Evolutionary conservation across 2,888 invertebrate genomes (phyloP).

Genomic region (Chymomyza fuscimana): DNA sequence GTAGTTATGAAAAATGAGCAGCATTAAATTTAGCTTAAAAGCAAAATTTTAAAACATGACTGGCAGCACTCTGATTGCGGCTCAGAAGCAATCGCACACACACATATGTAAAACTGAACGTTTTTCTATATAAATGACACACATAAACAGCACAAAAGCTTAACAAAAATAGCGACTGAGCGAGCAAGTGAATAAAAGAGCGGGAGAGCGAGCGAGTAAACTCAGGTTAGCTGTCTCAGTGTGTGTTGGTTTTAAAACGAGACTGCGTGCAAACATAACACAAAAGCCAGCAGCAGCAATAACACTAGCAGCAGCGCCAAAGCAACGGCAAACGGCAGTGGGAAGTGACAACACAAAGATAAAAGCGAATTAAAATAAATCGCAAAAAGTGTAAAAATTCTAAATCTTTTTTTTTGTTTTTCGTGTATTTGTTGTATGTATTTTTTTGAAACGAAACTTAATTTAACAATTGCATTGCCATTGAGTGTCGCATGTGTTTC

Average conservation of each 20-base stretch:
- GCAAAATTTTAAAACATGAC: too few species aligned
- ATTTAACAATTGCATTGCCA: slow-evolving; percentile 20
- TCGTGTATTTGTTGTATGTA: slow-evolving; percentile 1
- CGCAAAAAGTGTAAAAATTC: slow-evolving; percentile 29
- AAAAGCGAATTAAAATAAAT: slow-evolving; percentile 32
- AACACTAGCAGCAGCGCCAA: slow-evolving; percentile 48
- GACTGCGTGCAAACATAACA: slow-evolving; percentile 10
- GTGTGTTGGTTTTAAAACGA: not conserved
- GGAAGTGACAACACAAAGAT: slow-evolving; percentile 27
- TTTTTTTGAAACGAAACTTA: not conserved
- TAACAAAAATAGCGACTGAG: not conserved
- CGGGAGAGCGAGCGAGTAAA: not conserved
- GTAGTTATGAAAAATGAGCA: too few species aligned
- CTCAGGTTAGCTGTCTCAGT: not conserved
- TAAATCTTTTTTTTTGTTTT: not conserved
- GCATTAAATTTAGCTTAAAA: too few species aligned
- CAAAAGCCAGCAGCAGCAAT: slow-evolving; percentile 40
- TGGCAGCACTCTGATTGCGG: too few species aligned
- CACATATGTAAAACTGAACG: too few species aligned
- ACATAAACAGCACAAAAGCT: not conserved
- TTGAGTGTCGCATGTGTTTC: slow-evolving; percentile 16
- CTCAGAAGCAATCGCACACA: too few species aligned
- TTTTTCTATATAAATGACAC: too few species aligned
- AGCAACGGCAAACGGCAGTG: slow-evolving; percentile 40
- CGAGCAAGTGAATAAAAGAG: not conserved